Conservation (phyloP, 1,140 invertebrate genomes). For the Drosophila bifasciata region DNA sequence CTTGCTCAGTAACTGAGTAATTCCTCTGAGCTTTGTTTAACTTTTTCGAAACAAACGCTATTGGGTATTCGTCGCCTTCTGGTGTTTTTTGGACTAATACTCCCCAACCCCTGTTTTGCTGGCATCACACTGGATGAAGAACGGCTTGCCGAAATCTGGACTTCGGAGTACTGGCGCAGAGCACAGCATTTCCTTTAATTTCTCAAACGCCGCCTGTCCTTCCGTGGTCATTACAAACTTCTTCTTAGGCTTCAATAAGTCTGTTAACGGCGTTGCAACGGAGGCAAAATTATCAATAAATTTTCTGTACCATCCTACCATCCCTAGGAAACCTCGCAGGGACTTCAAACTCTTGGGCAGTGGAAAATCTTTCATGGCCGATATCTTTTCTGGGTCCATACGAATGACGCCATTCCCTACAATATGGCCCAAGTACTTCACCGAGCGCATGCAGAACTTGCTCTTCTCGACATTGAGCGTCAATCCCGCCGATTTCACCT, state of each 20-base stretch:
- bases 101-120: too few species aligned
- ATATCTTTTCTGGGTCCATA: too few species aligned
- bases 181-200: neutral
- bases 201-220: neutral
- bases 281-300: neutral
- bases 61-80: neutral
- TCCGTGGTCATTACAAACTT: too few species aligned
- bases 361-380: conserved; percentile 2
- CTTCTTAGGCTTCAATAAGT: neutral
- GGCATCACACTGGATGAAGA: neutral
- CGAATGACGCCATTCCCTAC: too few species aligned
- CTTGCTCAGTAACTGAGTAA: neutral
- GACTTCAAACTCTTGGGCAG: neutral
- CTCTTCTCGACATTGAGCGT: too few species aligned
- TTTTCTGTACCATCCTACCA: neutral
- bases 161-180: neutral
- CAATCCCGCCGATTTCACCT: too few species aligned
- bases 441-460: too few species aligned
- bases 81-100: too few species aligned
- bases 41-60: neutral
- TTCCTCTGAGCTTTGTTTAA: neutral
- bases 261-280: neutral
- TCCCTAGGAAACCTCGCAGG: neutral
- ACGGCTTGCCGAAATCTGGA: neutral
- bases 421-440: too few species aligned